Evolutionary conservation across 2,797 vertebrate genomes (phyloP).

Genomic region (Hirundo rustica): DNA sequence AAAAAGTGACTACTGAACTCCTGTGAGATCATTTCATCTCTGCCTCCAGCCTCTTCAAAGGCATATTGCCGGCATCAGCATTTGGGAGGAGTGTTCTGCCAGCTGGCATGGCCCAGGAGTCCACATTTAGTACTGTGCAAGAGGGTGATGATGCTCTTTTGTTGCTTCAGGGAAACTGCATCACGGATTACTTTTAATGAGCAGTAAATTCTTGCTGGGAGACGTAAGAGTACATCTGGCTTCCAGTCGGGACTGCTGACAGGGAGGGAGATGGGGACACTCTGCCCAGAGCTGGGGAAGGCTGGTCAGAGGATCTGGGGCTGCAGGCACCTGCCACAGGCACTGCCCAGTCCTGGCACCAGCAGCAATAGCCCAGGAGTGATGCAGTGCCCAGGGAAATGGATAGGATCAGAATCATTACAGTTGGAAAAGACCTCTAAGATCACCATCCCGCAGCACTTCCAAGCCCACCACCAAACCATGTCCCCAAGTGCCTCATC

Average conservation of each 20-base stretch:
- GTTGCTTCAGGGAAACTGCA: slow-evolving; percentile 50
- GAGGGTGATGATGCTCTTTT: slow-evolving; percentile 26
- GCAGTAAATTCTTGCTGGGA: slow-evolving; percentile 29
- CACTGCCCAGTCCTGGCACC: neutral
- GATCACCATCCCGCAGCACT: neutral
- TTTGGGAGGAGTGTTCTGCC: neutral
- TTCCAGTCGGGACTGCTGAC: neutral
- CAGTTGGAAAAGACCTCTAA: neutral
- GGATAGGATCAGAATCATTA: neutral
- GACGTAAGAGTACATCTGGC: slow-evolving; percentile 31
- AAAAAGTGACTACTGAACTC: neutral
- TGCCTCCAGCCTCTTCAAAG: slow-evolving; percentile 57
- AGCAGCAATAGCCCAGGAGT: neutral
- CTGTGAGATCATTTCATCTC: neutral
- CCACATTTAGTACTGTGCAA: slow-evolving; percentile 15
- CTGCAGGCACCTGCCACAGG: neutral
- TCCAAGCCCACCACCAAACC: neutral
- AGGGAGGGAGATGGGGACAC: neutral
- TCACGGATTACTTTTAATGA: slow-evolving; percentile 54
- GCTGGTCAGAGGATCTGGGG: neutral
- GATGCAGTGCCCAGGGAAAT: neutral
- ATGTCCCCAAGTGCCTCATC: neutral
- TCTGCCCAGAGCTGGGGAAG: neutral
- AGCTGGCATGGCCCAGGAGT: slow-evolving; percentile 16
- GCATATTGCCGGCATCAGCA: neutral